These are phyloP conservation scores for Anticlea derivata DNA, from an alignment of 2,888 invertebrate species.

Conservation along the genomic window DNA sequence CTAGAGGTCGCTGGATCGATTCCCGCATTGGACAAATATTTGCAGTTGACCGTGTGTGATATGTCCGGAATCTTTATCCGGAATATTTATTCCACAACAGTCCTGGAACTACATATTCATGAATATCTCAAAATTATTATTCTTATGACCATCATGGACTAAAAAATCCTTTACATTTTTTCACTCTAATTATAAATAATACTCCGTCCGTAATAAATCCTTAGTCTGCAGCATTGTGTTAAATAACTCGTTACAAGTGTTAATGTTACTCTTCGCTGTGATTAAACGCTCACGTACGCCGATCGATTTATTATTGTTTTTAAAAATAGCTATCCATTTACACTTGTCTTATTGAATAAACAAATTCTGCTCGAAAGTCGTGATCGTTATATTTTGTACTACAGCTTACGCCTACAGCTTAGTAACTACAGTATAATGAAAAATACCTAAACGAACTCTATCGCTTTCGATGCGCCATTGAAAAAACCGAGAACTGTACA, in stretches of 20 bases:
- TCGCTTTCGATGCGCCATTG: neutral
- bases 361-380: slow-evolving; percentile 11
- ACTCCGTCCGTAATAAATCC: too few relatives aligned
- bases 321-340: slow-evolving; percentile 19
- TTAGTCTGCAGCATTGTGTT: too few relatives aligned
- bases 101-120: too few relatives aligned
- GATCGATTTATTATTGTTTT: slow-evolving; percentile 4
- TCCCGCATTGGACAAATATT: too few relatives aligned
- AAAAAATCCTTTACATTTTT: too few relatives aligned
- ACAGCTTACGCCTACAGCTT: neutral
- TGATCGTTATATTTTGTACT: slow-evolving; percentile 11
- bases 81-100: too few relatives aligned
- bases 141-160: too few relatives aligned
- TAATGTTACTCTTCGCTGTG: slow-evolving; percentile 2
- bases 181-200: too few relatives aligned
- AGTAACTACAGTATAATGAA: neutral
- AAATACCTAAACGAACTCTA: neutral
- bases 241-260: neutral
- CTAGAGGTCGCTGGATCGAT: too few relatives aligned
- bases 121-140: too few relatives aligned
- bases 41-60: too few relatives aligned
- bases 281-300: neutral
- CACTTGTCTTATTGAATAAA: slow-evolving; percentile 26
- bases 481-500: neutral
- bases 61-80: too few relatives aligned